Percentiles rank a stretch among this genome's conserved stretches.
Conservation (phyloP, 1,140 invertebrate species). For the Scaptomyza montana region DNA sequence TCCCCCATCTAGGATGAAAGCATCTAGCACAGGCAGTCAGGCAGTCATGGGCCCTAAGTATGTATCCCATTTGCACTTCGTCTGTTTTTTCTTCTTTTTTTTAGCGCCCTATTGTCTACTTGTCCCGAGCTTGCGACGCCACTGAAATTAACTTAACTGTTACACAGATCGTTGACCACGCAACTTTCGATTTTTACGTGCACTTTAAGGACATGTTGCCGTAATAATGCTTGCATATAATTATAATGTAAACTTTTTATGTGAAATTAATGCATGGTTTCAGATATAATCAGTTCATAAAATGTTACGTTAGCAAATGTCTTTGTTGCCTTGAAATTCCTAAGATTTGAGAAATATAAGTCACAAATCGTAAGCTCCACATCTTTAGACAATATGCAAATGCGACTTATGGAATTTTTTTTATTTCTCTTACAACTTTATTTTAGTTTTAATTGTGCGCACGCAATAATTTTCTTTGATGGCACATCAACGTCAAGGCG, state of each 20-base stretch:
- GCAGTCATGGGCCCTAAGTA: slow-evolving; percentile 30
- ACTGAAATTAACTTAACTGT: slow-evolving; percentile 42
- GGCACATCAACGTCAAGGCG: slow-evolving; percentile 78
- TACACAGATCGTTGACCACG: slow-evolving; percentile 42
- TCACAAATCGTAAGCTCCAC: neutral
- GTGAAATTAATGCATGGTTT: no score
- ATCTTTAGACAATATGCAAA: slow-evolving; percentile 9
- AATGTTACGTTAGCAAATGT: no score
- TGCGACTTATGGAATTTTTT: slow-evolving; percentile 11
- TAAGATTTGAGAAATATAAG: no score
- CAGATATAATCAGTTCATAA: no score
- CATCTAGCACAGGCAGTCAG: neutral
- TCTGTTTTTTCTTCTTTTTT: slow-evolving; percentile 6
- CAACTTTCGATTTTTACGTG: slow-evolving; percentile 33
- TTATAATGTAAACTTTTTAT: neutral
- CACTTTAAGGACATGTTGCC: neutral
- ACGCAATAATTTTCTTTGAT: slow-evolving; percentile 81
- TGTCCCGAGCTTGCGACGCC: slow-evolving; percentile 14
- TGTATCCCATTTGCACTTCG: slow-evolving; percentile 59
- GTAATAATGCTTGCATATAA: neutral
- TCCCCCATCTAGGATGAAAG: neutral
- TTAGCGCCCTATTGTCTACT: slow-evolving; percentile 23
- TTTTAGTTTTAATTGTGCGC: slow-evolving; percentile 80
- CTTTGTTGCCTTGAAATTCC: no score
- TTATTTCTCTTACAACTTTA: slow-evolving; percentile 58